These are phyloP conservation scores for Microcebus ravelobensis DNA, from an alignment of 2,113 vertebrate species.

Conservation along the genomic window DNA sequence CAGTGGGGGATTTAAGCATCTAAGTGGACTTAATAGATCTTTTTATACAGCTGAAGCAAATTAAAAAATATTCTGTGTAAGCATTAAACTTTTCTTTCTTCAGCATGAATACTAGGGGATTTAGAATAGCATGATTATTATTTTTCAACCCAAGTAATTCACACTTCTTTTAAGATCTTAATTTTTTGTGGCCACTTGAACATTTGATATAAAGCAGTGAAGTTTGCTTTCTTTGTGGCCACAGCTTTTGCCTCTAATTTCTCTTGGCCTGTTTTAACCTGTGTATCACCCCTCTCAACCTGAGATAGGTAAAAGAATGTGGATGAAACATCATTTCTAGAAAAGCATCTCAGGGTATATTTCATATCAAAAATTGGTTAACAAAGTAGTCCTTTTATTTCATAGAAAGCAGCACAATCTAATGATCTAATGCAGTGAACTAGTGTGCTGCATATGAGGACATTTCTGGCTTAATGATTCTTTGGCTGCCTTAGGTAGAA, in stretches of 20 bases:
- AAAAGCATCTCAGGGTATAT: not conserved
- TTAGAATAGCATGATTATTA: not conserved
- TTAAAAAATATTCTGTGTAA: constrained; percentile 6
- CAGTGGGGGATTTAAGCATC: not conserved
- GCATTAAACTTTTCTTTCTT: not conserved
- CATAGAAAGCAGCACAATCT: not conserved
- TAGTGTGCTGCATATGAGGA: not conserved
- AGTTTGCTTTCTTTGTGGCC: not conserved
- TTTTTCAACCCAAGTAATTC: not conserved
- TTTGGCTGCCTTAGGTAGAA: not conserved
- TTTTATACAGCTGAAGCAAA: not conserved
- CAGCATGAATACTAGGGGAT: not conserved
- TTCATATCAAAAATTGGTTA: not conserved
- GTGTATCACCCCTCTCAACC: not conserved
- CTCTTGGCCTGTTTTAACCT: not conserved
- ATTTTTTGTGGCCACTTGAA: not conserved
- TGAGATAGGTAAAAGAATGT: not conserved
- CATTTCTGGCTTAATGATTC: not conserved
- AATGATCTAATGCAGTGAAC: not conserved
- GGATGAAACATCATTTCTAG: not conserved
- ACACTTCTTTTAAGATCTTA: not conserved
- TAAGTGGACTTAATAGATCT: not conserved
- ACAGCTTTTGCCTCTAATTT: not conserved
- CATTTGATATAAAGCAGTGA: not conserved
- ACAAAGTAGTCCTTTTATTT: not conserved